Conservation (phyloP, 2,888 invertebrate genomes). For the Drosophila multiciliata region DNA sequence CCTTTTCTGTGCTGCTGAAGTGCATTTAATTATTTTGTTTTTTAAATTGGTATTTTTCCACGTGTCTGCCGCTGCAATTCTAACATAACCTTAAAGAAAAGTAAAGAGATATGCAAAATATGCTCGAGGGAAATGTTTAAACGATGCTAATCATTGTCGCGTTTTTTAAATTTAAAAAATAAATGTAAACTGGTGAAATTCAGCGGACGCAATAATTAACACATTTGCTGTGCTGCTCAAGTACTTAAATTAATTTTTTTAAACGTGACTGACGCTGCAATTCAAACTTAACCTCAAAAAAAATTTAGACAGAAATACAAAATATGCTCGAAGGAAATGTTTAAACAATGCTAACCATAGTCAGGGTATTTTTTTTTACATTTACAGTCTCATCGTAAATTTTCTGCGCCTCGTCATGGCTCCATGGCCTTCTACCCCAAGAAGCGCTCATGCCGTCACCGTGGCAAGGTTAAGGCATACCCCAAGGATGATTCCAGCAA, state of each 20-base stretch:
- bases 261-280: constrained; percentile 26
- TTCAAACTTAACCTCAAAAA: constrained; percentile 44
- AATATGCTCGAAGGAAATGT: background rate
- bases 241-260: background rate
- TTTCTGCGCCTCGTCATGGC: constrained; percentile 99
- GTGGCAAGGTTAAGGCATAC: constrained; percentile 99
- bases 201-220: background rate
- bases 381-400: constrained; percentile 98
- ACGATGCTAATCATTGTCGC: background rate
- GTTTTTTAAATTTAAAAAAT: background rate
- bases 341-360: background rate
- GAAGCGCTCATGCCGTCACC: constrained; percentile 97
- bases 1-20: background rate
- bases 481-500: constrained; percentile 98
- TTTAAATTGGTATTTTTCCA: background rate
- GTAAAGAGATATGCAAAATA: background rate
- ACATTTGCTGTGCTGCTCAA: background rate
- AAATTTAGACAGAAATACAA: background rate
- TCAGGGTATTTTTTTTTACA: background rate
- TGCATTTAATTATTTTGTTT: background rate
- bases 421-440: constrained; percentile 99
- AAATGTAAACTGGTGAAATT: background rate
- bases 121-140: background rate
- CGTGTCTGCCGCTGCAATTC: constrained; percentile 14
- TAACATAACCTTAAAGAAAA: constrained; percentile 43